Base-by-base conservation (phyloP, 2,113 vertebrate genomes). In the Sapayoa aenigma region DNA sequence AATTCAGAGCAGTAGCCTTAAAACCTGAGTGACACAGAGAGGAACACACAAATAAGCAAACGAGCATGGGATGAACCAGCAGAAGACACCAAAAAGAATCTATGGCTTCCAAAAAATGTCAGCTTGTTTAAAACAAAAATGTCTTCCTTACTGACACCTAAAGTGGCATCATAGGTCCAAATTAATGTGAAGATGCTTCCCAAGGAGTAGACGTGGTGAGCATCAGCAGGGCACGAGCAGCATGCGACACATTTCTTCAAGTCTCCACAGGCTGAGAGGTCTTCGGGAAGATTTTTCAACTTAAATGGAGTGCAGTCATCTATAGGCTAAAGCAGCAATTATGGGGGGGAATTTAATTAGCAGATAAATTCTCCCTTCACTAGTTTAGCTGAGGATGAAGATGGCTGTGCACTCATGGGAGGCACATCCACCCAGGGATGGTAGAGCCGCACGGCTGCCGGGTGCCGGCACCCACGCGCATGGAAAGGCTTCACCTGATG, bases 221-320 rank as follows among this genome's bases (percentile, higher is more conserved):
- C 77, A 65, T 17, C 73, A 66, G n/a, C 69, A 78, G 53, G 69
- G 68, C 21, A 84, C 89, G 5, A 79, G 47, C 9, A 0, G 56
- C 58, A 35, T 6, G 47, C 3, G 12, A 82, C 76, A 93, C 60
- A 74, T 73, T 90, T 69, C 72, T 63, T 60, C 75, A 95, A 96
- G 87, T 90, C 84, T 97, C 87, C 66, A 60, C 69, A 89, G 91
- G 66, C 52, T 82, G 91, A 46, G 44, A 94, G 67, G 95, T 93
- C 91, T 94, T 95, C 66, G 28, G 76, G 91, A 96, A 95, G 94
- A 96, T 96, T 97, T 96, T 97, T 97, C 94, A 97, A 90, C 95
- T 95, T 97, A 97, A 97, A 98, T 87, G 95, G 96, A 97, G 96
- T 94, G 95, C 84, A 97, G 94, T 96, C 92, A 96, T 97, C 96